These are phyloP conservation scores for Archivesica marissinica DNA, from an alignment of 1,140 invertebrate genomes.

Conservation along the genomic window DNA sequence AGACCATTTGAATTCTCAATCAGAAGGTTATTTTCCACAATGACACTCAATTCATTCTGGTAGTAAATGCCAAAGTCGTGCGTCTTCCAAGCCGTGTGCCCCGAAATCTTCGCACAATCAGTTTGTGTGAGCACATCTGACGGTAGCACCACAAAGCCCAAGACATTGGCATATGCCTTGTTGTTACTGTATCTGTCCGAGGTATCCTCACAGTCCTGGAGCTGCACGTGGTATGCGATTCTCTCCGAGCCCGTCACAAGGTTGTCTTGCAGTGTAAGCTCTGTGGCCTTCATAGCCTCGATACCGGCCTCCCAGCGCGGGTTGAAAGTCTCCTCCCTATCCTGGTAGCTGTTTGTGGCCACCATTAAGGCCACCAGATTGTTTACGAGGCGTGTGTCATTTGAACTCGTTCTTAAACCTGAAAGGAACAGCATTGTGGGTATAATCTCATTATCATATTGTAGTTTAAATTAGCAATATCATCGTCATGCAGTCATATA, in stretches of 20 bases:
- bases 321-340: conserved; percentile 67
- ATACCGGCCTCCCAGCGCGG: conserved; percentile 70
- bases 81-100: conserved; percentile 72
- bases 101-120: conserved; percentile 62
- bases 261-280: conserved; percentile 72
- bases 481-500: no score
- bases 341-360: conserved; percentile 69
- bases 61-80: conserved; percentile 77
- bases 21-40: conserved; percentile 55
- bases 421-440: not conserved
- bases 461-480: no score
- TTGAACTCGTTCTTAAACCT: conserved; percentile 71
- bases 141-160: conserved; percentile 66
- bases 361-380: conserved; percentile 75
- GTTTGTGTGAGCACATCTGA: conserved; percentile 52
- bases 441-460: no score
- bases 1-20: conserved; percentile 75
- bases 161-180: conserved; percentile 57
- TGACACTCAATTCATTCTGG: conserved; percentile 56
- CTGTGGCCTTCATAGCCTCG: conserved; percentile 63
- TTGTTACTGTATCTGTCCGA: conserved; percentile 70
- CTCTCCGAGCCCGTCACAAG: conserved; percentile 77
- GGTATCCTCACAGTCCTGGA: conserved; percentile 64
- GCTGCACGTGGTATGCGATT: conserved; percentile 67
- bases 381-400: conserved; percentile 61